These are phyloP conservation scores for Tapirus indicus DNA, from an alignment of 2,797 vertebrate species.

Conservation along the genomic window DNA sequence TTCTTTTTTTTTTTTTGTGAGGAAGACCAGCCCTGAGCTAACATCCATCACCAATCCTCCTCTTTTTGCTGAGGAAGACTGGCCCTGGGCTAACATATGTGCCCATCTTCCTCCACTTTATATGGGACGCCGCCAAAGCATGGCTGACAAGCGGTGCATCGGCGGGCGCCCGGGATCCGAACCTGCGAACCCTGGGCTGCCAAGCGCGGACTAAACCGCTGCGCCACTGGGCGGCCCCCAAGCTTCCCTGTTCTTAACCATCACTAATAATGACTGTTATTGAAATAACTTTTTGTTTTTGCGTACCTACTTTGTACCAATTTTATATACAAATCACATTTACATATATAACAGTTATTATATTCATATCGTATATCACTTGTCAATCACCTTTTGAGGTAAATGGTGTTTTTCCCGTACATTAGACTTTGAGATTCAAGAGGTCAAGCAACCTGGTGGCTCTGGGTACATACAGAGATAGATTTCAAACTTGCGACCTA, in stretches of 20 bases:
- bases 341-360: background rate
- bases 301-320: background rate
- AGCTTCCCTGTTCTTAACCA: background rate
- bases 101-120: too few species aligned
- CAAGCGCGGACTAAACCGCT: too few species aligned
- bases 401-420: background rate
- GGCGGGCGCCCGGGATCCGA: too few species aligned
- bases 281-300: conserved; percentile 59
- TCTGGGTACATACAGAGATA: background rate
- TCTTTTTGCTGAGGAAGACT: too few species aligned
- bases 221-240: too few species aligned
- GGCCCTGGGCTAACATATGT: too few species aligned
- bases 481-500: background rate
- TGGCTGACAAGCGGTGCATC: too few species aligned
- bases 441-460: background rate
- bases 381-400: background rate
- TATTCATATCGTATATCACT: background rate
- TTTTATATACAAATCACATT: background rate
- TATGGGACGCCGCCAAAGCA: too few species aligned
- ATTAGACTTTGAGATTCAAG: background rate
- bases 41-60: too few species aligned
- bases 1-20: too few species aligned
- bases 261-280: background rate
- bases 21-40: too few species aligned
- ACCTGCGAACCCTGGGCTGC: too few species aligned